Base-by-base conservation (phyloP, 2,888 invertebrate species). In the Aproaerema taeniolella region DNA sequence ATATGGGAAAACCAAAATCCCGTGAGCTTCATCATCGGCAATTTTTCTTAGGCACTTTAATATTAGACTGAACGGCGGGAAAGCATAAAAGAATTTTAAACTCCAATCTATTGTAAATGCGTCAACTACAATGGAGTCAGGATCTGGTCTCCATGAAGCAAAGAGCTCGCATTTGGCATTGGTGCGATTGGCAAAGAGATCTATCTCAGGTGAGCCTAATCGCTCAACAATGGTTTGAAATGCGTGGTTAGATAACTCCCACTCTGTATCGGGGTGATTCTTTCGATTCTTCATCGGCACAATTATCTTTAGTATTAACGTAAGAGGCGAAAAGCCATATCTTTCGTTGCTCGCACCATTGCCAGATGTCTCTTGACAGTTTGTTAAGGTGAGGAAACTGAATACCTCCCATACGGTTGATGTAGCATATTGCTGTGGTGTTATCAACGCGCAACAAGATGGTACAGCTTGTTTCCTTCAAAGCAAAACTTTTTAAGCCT, bases 1-100 rank as follows among this genome's bases (percentile, higher is more conserved):
- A n/a, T n/a, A n/a, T n/a, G 50, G 50, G 2, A 46, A 45, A 7
- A 49, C 44, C 2, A 53, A 12, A 8, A 50, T 46, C 2, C 49
- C 53, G 4, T 16, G 17, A 6, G 48, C 47, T 26, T 43, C 11
- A 17, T 52, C 48, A 8, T 32, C 26, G 11, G 39, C 41, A 11
- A 53, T 45, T 39, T 51, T 51, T 33, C 37, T 8, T 13, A 30
- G 9, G 30, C 30, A 30, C 13, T 30, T 30, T 9, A 30, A 9
- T 3, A 30, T 9, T 9, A 30, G 9, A 8, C 12, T 12, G 9
- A 30, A 30, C 2, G 30, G 30, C 5, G 30, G 30, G 9, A 30
- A 30, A 7, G 30, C n/a, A 9, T 28, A 28, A 12, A 17, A 9
- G 30, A 39, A 26, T n/a, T 16, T n/a, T 5, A 2, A 15, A 2